A percentile compares a stretch with the other conserved stretches of the same genome.
These are phyloP conservation scores for Synergus japonicus DNA, from an alignment of 2,888 invertebrate species.

Conservation along the genomic window DNA sequence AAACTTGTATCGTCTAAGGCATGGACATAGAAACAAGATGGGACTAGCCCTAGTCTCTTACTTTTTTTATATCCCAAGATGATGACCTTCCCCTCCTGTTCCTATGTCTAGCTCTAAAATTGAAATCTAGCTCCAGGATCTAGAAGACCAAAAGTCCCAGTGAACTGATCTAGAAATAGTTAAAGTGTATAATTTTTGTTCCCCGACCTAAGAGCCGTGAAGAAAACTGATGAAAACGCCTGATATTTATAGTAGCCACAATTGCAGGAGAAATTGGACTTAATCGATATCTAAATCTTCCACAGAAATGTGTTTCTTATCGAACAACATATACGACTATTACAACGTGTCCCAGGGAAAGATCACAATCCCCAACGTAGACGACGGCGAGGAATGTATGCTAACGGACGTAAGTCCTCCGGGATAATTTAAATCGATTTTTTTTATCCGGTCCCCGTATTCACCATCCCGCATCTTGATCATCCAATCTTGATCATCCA, in stretches of 20 bases:
- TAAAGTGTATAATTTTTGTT: neutral
- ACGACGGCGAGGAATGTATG: conserved; percentile 95
- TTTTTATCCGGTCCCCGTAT: conserved; percentile 20
- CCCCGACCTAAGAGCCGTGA: neutral
- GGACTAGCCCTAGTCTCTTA: too few relatives aligned
- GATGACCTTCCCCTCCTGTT: too few relatives aligned
- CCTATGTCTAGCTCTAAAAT: too few relatives aligned
- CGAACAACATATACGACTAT: conserved; percentile 95
- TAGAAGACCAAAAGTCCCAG: neutral
- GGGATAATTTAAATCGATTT: conserved; percentile 11
- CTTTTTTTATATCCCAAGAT: too few relatives aligned
- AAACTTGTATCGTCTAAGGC: neutral
- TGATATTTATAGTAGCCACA: neutral
- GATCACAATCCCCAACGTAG: conserved; percentile 94
- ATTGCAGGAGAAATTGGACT: neutral
- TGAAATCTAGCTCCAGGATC: neutral
- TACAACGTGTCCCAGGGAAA: conserved; percentile 97
- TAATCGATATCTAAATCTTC: conserved; percentile 53
- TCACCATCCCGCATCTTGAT: conserved; percentile 42
- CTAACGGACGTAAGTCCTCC: conserved; percentile 91
- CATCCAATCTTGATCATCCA: conserved; percentile 13
- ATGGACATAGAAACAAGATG: too few relatives aligned
- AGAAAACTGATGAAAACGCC: neutral
- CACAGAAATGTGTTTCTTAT: conserved; percentile 89
- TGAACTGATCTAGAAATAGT: neutral